Evolutionary conservation across 2,888 invertebrate species (phyloP), one percentile per base, ranked within the genome.

Genomic region (Seira musarum): DNA sequence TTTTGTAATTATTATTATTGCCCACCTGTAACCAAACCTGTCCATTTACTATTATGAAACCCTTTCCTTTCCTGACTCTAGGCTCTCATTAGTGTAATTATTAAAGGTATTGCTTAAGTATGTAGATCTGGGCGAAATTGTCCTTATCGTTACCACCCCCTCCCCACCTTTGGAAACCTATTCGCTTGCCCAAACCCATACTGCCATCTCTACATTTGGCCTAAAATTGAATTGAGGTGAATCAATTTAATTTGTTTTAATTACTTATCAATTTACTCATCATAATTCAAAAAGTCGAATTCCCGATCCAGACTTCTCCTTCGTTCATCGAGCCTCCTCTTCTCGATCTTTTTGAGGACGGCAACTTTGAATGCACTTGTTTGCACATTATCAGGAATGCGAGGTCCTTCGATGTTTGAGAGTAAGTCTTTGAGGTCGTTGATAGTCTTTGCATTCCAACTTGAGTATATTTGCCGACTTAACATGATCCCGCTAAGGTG

Each of bases 401-500:
- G 13, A 0, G 78, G 71, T 22, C 72, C 72, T 6, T 53, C 21
- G 15, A 80, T 35, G 21, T 53, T 70, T 1, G 75, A 67, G 35
- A 81, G 17, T 10, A 81, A n/a, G n/a, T 71, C 61, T 10, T 76
- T 24, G 13, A 81, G 71, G 40, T 81, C 76, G 1, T 49, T 3
- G 10, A 67, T 24, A 1, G 70, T 76, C 24, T 70, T 46, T 6
- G 71, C 66, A 63, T 81, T 71, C 81, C 81, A 81, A 24, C 71
- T 72, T 13, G 76, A 61, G 25, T 81, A 81, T 13, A 81, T 81
- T 53, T 81, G 61, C 35, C 49, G 25, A 22, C 81, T 81, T 15
- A 81, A 25, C 81, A 81, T 81, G 17, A n/a, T n/a, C 10, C 8
- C 17, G 5, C 17, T 3, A 3, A 57, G 17, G n/a, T n/a, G 17